These are phyloP conservation scores for Numida meleagris DNA, from an alignment of 2,113 vertebrate genomes.

Conservation along the genomic window DNA sequence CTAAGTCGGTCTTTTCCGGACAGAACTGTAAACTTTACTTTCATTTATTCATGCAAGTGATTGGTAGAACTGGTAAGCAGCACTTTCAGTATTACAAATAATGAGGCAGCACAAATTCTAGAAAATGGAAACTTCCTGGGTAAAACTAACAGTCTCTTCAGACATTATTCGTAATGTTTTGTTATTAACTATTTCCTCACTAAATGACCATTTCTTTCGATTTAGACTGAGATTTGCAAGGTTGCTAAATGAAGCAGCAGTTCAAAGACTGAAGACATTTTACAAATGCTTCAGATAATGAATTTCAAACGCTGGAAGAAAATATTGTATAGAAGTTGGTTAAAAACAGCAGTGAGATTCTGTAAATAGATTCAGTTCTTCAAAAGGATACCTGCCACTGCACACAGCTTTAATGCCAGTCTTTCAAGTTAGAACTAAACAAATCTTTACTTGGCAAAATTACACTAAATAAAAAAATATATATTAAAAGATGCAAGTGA, in stretches of 20 bases:
- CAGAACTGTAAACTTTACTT: neutral
- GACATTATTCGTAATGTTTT: neutral
- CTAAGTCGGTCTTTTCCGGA: neutral
- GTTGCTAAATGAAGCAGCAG: slow-evolving; percentile 14
- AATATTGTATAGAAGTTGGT: slow-evolving; percentile 19
- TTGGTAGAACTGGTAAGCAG: neutral
- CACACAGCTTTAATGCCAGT: slow-evolving; percentile 16
- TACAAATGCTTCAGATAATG: slow-evolving; percentile 35
- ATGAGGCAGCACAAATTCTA: slow-evolving; percentile 64
- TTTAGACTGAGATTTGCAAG: slow-evolving; percentile 33
- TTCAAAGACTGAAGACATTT: slow-evolving; percentile 35
- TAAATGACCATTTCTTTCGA: neutral
- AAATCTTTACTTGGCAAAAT: neutral
- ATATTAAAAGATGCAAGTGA: neutral
- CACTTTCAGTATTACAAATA: slow-evolving; percentile 68
- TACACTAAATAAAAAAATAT: neutral
- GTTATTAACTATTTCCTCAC: slow-evolving; percentile 62
- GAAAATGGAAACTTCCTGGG: slow-evolving; percentile 50
- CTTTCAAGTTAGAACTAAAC: slow-evolving; percentile 31
- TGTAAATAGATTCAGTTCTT: slow-evolving; percentile 25
- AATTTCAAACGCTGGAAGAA: slow-evolving; percentile 31
- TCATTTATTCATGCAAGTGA: neutral
- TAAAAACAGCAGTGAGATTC: slow-evolving; percentile 31
- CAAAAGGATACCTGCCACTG: slow-evolving; percentile 36
- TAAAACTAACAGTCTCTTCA: slow-evolving; percentile 55